phyloP scores from a whole-genome alignment of 2,113 vertebrate genomes.

The Ursus arctos region DNA sequence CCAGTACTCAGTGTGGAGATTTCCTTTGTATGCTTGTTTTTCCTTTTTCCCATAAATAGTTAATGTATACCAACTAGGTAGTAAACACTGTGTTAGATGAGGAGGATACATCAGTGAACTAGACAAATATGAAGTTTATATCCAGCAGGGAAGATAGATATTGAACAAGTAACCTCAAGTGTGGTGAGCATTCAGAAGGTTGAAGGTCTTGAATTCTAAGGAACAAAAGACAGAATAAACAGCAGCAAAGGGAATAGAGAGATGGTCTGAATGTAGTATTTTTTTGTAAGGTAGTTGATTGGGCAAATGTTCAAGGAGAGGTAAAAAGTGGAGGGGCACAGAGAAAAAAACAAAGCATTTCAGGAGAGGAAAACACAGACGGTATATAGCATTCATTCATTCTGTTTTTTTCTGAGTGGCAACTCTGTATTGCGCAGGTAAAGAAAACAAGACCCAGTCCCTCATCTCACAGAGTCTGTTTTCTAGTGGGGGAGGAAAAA shows the following conservation, averaged over 20 bases:
- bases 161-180: not conserved
- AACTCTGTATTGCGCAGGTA: not conserved
- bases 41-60: constrained; percentile 4
- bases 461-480: not conserved
- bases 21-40: not conserved
- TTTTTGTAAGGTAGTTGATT: not conserved
- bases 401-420: not conserved
- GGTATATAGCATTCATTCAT: not conserved
- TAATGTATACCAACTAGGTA: not conserved
- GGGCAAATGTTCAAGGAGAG: not conserved
- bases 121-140: not conserved
- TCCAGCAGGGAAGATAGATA: not conserved
- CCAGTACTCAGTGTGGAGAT: not conserved
- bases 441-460: not conserved
- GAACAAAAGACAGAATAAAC: not conserved
- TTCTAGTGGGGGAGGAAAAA: not conserved
- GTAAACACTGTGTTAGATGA: not conserved
- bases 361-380: not conserved
- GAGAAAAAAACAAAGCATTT: not conserved
- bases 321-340: not conserved
- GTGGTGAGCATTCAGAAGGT: not conserved
- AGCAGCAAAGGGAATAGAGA: not conserved
- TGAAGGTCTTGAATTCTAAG: not conserved
- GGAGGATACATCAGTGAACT: not conserved
- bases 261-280: not conserved